Evolutionary conservation across 1,140 invertebrate species (phyloP), one percentile per base, ranked within the genome.

Genomic region (Mylabris phalerata): DNA sequence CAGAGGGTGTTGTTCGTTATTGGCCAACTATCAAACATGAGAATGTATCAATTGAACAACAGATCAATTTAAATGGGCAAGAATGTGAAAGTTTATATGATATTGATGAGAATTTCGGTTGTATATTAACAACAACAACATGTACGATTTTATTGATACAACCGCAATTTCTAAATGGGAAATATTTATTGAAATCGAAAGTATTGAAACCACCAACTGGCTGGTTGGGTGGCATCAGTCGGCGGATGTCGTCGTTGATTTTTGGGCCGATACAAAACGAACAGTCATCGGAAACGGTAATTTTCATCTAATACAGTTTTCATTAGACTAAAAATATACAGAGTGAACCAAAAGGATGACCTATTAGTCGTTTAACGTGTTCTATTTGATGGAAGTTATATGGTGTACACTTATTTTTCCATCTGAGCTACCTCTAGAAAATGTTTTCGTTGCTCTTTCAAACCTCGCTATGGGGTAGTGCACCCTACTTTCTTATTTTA

Each of bases 11-110:
- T 43, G 62, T 73, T 13, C 51, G 93, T 10, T 97, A 90, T 73
- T 98, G 95, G 95, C 80, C 90, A 0, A 92, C 86, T 27, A 85
- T 97, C 42, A 86, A 89, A 0, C 92, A 95, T 67, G 92, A 95
- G 69, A 86, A 86, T 3, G 84, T 85, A 6, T 93, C 87, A n/a
- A 80, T 87, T 9, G 93, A 96, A 75, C 84, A 88, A 25, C 88
- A 82, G 63, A 86, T 89, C 3, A 92, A 95, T 66, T 74, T 97
- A 11, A 86, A 89, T 65, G 86, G 87, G 0, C 86, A 88, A 73
- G 85, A 95, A 77, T 95, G 93, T 72, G 88, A 89, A 63, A 84
- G 83, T 48, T 72, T 95, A 9, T 81, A 84, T 0, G 80, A 84
- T 59, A 75, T 87, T 40, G 41, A 42, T n/a, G 81, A 85, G 60